Evolutionary conservation across 1,140 invertebrate species (phyloP).

Genomic region (Eupeodes corollae): DNA sequence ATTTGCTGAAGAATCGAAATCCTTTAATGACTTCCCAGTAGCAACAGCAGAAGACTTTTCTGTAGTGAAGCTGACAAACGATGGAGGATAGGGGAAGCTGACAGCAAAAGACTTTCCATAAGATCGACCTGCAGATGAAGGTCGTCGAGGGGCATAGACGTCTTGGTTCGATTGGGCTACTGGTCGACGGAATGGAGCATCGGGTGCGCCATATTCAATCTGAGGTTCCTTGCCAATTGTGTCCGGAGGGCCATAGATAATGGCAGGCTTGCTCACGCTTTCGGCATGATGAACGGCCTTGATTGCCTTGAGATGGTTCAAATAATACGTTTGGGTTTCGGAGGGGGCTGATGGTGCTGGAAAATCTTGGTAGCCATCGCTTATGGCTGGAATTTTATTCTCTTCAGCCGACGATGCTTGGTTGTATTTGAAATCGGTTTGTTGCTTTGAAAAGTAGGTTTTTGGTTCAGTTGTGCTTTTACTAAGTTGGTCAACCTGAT

Average conservation of each 20-base stretch:
- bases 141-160: conserved; percentile 17
- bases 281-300: too few relatives aligned
- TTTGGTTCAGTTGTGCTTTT: too few relatives aligned
- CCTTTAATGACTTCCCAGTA: background rate
- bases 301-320: too few relatives aligned
- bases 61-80: conserved; percentile 28
- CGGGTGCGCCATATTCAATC: background rate
- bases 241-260: background rate
- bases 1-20: too few relatives aligned
- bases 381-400: too few relatives aligned
- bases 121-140: background rate
- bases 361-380: too few relatives aligned
- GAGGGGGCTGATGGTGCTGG: too few relatives aligned
- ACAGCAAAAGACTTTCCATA: background rate
- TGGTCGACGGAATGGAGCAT: background rate
- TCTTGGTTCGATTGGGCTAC: conserved; percentile 24
- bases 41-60: conserved; percentile 3
- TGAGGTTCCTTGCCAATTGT: background rate
- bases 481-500: too few relatives aligned
- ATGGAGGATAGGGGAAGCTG: conserved; percentile 28
- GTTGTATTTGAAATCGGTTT: too few relatives aligned
- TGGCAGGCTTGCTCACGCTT: background rate
- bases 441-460: too few relatives aligned
- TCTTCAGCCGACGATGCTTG: too few relatives aligned
- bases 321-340: too few relatives aligned